Conservation (phyloP, 2,888 invertebrate genomes). For the Cantharis rustica region DNA sequence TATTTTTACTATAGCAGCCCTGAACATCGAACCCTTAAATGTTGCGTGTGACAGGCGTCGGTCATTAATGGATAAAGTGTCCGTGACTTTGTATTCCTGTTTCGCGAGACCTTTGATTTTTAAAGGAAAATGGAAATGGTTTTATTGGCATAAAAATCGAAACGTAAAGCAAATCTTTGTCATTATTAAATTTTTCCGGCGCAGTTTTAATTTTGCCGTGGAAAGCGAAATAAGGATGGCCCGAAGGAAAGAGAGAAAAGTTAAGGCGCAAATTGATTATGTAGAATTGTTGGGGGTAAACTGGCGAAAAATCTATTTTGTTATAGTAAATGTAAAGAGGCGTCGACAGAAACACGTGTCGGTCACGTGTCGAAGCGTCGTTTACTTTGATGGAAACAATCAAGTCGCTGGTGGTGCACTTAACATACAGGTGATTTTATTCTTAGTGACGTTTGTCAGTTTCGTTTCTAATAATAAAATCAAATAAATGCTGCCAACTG, state of each 20-base stretch:
- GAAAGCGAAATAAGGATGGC: background rate
- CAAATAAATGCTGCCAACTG: constrained; percentile 22
- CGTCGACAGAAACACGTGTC: constrained; percentile 38
- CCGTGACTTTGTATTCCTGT: background rate
- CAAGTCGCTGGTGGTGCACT: constrained; percentile 24
- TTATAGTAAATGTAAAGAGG: constrained; percentile 22
- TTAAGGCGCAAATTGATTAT: background rate
- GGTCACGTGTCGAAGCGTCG: constrained; percentile 37
- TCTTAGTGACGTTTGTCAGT: constrained; percentile 15
- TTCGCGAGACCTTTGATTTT: background rate
- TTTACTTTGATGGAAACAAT: constrained; percentile 34
- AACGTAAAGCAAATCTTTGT: background rate
- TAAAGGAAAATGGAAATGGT: background rate
- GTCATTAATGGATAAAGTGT: background rate
- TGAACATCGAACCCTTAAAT: background rate
- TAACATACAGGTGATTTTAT: constrained; percentile 31
- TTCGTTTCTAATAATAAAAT: constrained; percentile 8
- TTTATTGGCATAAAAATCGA: background rate
- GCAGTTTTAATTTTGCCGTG: background rate
- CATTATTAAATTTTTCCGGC: background rate
- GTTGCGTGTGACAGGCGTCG: background rate
- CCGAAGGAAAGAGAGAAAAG: background rate
- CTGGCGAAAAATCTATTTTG: constrained; percentile 14
- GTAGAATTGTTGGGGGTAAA: background rate
- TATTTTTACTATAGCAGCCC: background rate